Evolutionary conservation across 1,140 invertebrate species (phyloP).

Genomic region (Drosophila lacertosa): DNA sequence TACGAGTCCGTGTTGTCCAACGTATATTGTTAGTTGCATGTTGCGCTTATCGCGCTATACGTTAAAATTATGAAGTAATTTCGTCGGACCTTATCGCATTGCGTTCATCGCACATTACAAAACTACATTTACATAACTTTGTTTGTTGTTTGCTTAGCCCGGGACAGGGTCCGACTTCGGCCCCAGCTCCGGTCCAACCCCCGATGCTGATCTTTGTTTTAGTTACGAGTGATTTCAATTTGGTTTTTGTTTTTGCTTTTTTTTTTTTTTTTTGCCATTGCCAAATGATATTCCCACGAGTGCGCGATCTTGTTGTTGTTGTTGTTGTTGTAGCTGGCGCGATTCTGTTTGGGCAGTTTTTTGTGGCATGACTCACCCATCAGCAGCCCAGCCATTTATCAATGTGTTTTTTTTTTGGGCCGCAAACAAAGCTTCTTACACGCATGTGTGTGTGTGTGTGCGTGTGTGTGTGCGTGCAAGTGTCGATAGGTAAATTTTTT

Average conservation of each 20-base stretch:
- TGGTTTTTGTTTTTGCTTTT: too few species aligned
- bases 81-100: slow-evolving; percentile 68
- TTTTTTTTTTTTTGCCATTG: slow-evolving; percentile 62
- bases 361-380: slow-evolving; percentile 32
- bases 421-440: slow-evolving; percentile 44
- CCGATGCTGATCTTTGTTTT: slow-evolving; percentile 49
- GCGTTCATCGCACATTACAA: slow-evolving; percentile 82
- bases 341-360: slow-evolving; percentile 39
- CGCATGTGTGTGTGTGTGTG: not conserved
- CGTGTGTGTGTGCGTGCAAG: slow-evolving; percentile 16
- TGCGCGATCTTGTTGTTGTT: slow-evolving; percentile 23
- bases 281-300: slow-evolving; percentile 75
- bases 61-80: slow-evolving; percentile 81
- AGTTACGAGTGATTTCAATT: slow-evolving; percentile 53
- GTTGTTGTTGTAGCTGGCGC: slow-evolving; percentile 14
- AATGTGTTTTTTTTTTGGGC: slow-evolving; percentile 22
- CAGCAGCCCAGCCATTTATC: slow-evolving; percentile 35
- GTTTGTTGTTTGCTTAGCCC: slow-evolving; percentile 38
- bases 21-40: slow-evolving; percentile 69
- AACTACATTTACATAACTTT: slow-evolving; percentile 80
- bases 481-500: slow-evolving; percentile 49
- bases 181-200: not conserved
- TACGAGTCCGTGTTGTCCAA: slow-evolving; percentile 14
- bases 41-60: slow-evolving; percentile 45
- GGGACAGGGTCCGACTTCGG: too few species aligned